Evolutionary conservation across 35 echinoderm and acorn worm species (phyloP).

Genomic region (Lytechinus pictus): DNA sequence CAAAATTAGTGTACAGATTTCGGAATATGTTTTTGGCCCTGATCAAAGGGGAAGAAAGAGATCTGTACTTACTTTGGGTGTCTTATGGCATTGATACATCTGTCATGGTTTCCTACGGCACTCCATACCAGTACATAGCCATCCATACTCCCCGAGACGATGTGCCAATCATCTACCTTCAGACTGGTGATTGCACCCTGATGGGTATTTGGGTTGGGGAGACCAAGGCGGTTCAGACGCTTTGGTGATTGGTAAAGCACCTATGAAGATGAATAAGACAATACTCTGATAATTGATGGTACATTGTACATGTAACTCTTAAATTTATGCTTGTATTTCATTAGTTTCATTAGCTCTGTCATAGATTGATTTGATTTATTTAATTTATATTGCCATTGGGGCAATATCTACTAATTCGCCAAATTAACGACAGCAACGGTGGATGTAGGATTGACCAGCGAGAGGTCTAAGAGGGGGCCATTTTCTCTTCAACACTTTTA

Average conservation of each 20-base stretch:
- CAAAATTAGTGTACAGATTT: too few relatives aligned
- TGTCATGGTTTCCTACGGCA: slow-evolving; percentile 74
- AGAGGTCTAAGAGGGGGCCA: too few relatives aligned
- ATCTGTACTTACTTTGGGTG: slow-evolving; percentile 86
- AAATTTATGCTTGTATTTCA: too few relatives aligned
- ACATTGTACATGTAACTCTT: too few relatives aligned
- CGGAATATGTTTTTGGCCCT: too few relatives aligned
- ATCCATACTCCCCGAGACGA: slow-evolving; percentile 84
- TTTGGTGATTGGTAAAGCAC: slow-evolving; percentile 61
- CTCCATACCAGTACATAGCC: slow-evolving; percentile 90
- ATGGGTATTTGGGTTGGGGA: slow-evolving; percentile 73
- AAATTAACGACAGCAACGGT: too few relatives aligned
- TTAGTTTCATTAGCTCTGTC: too few relatives aligned
- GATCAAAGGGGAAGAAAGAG: background rate
- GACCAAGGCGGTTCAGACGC: slow-evolving; percentile 62
- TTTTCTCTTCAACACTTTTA: too few relatives aligned
- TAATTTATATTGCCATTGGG: too few relatives aligned
- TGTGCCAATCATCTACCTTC: slow-evolving; percentile 83
- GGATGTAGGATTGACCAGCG: too few relatives aligned
- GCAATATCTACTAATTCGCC: too few relatives aligned
- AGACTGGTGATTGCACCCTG: slow-evolving; percentile 86
- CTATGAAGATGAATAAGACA: background rate
- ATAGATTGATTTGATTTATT: too few relatives aligned
- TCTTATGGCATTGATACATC: slow-evolving; percentile 77
- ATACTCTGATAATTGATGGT: background rate